Conservation (phyloP, 2,888 invertebrate genomes). For the Adelognathus sp. region DNA sequence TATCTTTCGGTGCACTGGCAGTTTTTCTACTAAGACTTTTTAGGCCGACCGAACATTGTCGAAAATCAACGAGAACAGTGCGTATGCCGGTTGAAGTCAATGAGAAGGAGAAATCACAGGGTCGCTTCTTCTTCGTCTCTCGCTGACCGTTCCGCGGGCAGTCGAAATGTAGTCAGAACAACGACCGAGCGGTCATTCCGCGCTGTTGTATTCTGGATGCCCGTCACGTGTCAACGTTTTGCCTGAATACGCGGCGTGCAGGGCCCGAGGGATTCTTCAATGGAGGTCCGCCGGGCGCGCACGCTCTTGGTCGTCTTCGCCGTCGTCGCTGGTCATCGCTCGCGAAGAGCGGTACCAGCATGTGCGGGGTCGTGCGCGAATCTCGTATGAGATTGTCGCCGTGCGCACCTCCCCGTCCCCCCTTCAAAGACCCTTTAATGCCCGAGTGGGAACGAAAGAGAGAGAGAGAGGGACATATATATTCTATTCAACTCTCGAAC, state of each 20-base stretch:
- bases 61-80: not conserved
- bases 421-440: slow-evolving; percentile 7
- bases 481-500: slow-evolving; percentile 31
- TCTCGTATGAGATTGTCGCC: slow-evolving; percentile 37
- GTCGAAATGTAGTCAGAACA: not conserved
- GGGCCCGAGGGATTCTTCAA: slow-evolving; percentile 61
- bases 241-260: slow-evolving; percentile 70
- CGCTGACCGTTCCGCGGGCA: not conserved
- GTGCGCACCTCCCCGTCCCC: slow-evolving; percentile 1
- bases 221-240: slow-evolving; percentile 76
- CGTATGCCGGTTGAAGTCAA: not conserved
- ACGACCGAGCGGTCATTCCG: slow-evolving; percentile 54
- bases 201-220: slow-evolving; percentile 71
- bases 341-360: slow-evolving; percentile 32
- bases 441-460: slow-evolving; percentile 36
- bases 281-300: slow-evolving; percentile 58
- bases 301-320: slow-evolving; percentile 18
- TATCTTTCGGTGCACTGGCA: not conserved
- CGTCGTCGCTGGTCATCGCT: slow-evolving; percentile 43
- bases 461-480: slow-evolving; percentile 40
- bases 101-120: slow-evolving; percentile 21
- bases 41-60: no score
- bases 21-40: no score
- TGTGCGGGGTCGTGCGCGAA: slow-evolving; percentile 50
- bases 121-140: not conserved